phyloP scores from a whole-genome alignment of 1,140 invertebrate genomes.

The Trichonephila clavata region DNA sequence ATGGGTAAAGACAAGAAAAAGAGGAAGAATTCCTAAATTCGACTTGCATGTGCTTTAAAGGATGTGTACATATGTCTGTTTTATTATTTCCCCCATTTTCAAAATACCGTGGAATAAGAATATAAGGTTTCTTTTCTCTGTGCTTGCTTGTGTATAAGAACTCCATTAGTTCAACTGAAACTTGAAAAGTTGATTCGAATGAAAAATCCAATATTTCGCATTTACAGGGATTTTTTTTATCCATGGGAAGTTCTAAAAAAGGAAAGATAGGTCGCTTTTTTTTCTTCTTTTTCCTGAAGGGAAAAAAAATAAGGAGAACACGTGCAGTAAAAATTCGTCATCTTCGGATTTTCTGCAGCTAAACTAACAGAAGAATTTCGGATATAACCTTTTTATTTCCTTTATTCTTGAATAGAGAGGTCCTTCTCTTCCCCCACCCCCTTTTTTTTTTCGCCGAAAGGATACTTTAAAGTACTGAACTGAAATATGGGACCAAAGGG shows the following conservation, averaged over 20 bases:
- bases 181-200: slow-evolving; percentile 49
- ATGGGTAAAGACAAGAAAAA: too few relatives aligned
- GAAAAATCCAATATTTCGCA: slow-evolving; percentile 68
- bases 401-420: not conserved
- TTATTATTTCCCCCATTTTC: slow-evolving; percentile 52
- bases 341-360: not conserved
- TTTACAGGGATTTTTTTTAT: slow-evolving; percentile 16
- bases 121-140: not conserved
- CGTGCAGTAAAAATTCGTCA: not conserved
- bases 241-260: not conserved
- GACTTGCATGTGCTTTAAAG: not conserved
- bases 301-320: too few relatives aligned
- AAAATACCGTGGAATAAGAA: not conserved
- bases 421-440: not conserved
- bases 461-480: not conserved
- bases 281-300: not conserved
- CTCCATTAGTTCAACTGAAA: slow-evolving; percentile 38
- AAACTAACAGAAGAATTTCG: slow-evolving; percentile 15
- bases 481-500: not conserved
- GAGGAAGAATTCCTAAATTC: not conserved
- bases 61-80: not conserved
- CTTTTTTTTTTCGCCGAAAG: not conserved
- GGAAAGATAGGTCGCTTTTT: not conserved
- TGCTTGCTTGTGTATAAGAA: not conserved
- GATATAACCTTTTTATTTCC: not conserved